Base-by-base conservation (phyloP, 2,888 invertebrate genomes). In the Pyrrhia umbra region DNA sequence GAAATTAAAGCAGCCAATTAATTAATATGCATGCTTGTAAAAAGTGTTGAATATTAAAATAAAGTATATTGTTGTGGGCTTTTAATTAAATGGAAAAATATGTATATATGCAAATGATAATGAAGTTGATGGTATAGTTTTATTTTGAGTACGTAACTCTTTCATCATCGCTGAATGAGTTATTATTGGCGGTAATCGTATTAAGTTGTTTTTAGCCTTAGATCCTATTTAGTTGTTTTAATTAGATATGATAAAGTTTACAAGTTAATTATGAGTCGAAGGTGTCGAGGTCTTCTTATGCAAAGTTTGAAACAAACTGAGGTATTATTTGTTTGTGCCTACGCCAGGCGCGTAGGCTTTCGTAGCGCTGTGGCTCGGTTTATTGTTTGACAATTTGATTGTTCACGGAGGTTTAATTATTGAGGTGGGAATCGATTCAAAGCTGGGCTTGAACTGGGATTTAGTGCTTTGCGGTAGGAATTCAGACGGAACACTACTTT, bases 1-100 rank as follows among this genome's bases (percentile, higher is more conserved):
- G 55, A 61, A 76, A 76, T 71, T 76, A 71, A 72, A 66, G 27
- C 37, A 42, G 18, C 50, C 60, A 49, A 69, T 77, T 75, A 73
- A 75, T 77, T 77, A 68, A 15, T 59, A 73, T 73, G 51, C 68
- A 65, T 56, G 52, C 60, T 43, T 61, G 40, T 23, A 72, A 71
- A 66, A 68, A 61, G 51, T 73, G 58, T 73, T 75, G 55, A 61
- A 72, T 73, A 77, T 67, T 45, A 56, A 64, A 58, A 56, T 57
- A 59, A 67, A 52, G 68, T 52, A 62, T 52, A 69, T 51, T 56
- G 42, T 27, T 49, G 58, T 21, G 27, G 46, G 37, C 42, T 68
- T 73, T 54, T 65, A 57, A 72, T 72, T 39, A 62, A 45, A 71
- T 60, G 63, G 13, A 43, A 72, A 71, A 63, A 23, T 37, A 37